Base-by-base conservation (phyloP, 2,113 vertebrate species). In the Marmota flaviventris region DNA sequence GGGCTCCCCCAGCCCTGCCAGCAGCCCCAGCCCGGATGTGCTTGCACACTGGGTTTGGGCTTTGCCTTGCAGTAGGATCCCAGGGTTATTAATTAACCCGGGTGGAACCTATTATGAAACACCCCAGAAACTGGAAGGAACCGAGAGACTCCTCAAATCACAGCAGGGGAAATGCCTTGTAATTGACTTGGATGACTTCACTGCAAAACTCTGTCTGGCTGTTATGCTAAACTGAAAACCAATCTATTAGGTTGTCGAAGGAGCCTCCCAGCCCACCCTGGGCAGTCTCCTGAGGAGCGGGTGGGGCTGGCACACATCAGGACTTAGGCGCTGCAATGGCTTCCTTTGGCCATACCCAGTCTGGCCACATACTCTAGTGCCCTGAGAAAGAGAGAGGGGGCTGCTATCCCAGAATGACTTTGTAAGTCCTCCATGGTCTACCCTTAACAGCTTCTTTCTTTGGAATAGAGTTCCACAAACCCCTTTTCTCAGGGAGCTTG, bases 211-310 rank as follows among this genome's bases (percentile, higher is more conserved):
- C 97, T 95, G 98, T 98, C 98, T 98, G 93, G 98, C 96, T 97
- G 95, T 85, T 98, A 98, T 98, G 97, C 97, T 98, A 97, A 98
- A 97, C 97, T 96, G 96, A 94, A 98, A 98, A 98, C 89, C 85
- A 96, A 98, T 98, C 96, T 96, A 94, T 97, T 88, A 93, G 94
- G 79, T 95, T 81, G 93, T 95, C 91, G 96, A 58, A 94, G 95
- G 94, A 93, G 42, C 93, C 95, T 96, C 81, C 79, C 85, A 87
- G 75, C 85, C 96, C 95, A 86, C 97, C 78, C 88, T 86, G 94
- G 83, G 78, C 94, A 93, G 85, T 85, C 97, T 96, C 97, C 82
- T 24, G 90, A 89, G 95, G 77, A 72, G 75, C 73, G 85, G 53
- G 82, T 32, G 37, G 77, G 73, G 56, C 94, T 0, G 1, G 51